Conservation (phyloP, 2,797 vertebrate genomes). For the Euthynnus affinis region DNA sequence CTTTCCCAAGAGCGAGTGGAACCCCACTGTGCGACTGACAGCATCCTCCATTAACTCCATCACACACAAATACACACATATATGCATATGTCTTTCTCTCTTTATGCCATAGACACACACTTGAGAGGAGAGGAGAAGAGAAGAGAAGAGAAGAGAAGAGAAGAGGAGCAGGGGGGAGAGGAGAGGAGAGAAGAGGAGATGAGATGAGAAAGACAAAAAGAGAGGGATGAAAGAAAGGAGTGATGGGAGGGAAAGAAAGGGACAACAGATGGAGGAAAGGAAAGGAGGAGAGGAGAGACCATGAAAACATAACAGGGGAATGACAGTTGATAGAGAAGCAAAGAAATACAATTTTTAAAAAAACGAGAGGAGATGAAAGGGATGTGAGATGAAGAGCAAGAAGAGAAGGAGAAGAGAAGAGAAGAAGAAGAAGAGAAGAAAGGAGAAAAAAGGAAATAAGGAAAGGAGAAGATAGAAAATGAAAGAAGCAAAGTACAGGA, state of each 20-base stretch:
- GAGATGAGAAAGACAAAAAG: background rate
- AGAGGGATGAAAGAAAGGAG: background rate
- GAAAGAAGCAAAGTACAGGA: no score
- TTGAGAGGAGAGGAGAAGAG: background rate
- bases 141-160: background rate
- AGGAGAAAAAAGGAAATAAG: no score
- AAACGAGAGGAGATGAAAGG: background rate
- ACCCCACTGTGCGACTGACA: slow-evolving; percentile 66
- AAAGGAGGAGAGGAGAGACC: background rate
- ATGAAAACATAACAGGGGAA: background rate
- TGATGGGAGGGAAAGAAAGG: background rate
- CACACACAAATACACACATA: slow-evolving; percentile 51
- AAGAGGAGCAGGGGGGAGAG: no score
- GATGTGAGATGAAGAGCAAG: background rate
- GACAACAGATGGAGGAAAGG: background rate
- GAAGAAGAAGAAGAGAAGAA: background rate
- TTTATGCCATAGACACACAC: slow-evolving; percentile 36
- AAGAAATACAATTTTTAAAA: background rate
- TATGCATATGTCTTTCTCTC: slow-evolving; percentile 29
- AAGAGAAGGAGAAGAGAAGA: background rate
- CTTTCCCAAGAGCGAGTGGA: slow-evolving; percentile 54
- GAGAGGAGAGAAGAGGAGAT: background rate
- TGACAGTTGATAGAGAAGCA: no score
- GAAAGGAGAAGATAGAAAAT: no score
- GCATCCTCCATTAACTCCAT: slow-evolving; percentile 74